Evolutionary conservation across 2,113 vertebrate genomes (phyloP), one percentile per base, ranked within the genome.

Genomic region (Leptodactylus fuscus): DNA sequence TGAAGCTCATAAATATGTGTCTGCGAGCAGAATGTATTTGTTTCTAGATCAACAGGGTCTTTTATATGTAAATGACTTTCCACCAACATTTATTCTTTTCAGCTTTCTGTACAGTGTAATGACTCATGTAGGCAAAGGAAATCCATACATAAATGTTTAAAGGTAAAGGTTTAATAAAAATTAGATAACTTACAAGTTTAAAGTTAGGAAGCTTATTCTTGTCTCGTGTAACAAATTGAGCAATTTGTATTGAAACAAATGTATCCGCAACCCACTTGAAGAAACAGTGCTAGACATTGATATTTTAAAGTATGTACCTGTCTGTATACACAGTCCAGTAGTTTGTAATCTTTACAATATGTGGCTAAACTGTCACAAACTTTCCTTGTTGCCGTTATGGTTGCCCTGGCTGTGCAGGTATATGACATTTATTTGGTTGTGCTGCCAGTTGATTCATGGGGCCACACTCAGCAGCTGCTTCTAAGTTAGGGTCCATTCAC

Each of bases 1-100:
- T 85, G 83, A 85, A 79, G 76, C 83, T 85, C 83, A 85, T 85
- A 85, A 85, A 85, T 85, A 70, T 85, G 75, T 85, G 83, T 85
- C 83, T 69, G 75, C 24, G 71, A 85, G 46, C 62, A 70, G 75
- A 55, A 85, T 70, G 75, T 85, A 85, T 85, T 85, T 85, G 46
- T 85, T 85, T 53, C 38, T 51, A 79, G 83, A 79, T 79, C 83
- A 79, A 80, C 83, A 71, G 83, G 48, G 83, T 85, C 44, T 85
- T 85, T 85, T 79, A 85, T 85, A 85, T 85, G 83, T 77, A 79
- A 85, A 85, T 85, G 20, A 79, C 29, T 78, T 85, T 70, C 62
- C 53, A 44, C 46, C 27, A 80, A 80, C 75, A 85, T 85, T 85
- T 85, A 85, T 85, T 85, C 75, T 80, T 85, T 85, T 85, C 62